Evolutionary conservation across 1,140 invertebrate species (phyloP).

Genomic region (Asobara japonica): DNA sequence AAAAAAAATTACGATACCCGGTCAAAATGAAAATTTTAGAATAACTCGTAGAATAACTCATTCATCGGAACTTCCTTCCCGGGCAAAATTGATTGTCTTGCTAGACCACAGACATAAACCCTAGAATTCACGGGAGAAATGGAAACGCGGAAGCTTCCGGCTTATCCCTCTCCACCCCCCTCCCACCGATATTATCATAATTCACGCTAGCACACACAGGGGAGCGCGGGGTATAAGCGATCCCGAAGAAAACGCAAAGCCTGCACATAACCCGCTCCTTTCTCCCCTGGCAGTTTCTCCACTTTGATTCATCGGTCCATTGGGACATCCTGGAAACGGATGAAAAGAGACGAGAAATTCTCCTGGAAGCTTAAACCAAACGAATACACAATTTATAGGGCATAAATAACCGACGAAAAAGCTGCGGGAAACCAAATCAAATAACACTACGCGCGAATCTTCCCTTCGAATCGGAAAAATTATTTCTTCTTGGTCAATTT

Average conservation of each 20-base stretch:
- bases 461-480: too few relatives aligned
- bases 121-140: not conserved
- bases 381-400: not conserved
- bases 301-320: constrained; percentile 6
- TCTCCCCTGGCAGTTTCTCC: not conserved
- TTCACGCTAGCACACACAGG: constrained; percentile 10
- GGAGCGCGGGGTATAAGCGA: not conserved
- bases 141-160: constrained; percentile 11
- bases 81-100: constrained; percentile 24
- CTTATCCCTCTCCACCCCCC: not conserved
- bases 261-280: constrained; percentile 10
- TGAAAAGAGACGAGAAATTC: not conserved
- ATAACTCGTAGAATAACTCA: not conserved
- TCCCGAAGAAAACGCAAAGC: constrained; percentile 2
- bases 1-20: not conserved
- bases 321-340: not conserved
- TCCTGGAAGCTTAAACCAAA: not conserved
- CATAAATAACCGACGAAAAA: not conserved
- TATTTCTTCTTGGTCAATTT: too few relatives aligned
- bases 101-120: constrained; percentile 21
- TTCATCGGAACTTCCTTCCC: not conserved
- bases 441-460: not conserved
- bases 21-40: not conserved
- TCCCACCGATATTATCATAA: constrained; percentile 18
- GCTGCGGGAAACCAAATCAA: not conserved